Conservation (phyloP, 2,113 vertebrate species). For the Probosciger aterrimus region DNA sequence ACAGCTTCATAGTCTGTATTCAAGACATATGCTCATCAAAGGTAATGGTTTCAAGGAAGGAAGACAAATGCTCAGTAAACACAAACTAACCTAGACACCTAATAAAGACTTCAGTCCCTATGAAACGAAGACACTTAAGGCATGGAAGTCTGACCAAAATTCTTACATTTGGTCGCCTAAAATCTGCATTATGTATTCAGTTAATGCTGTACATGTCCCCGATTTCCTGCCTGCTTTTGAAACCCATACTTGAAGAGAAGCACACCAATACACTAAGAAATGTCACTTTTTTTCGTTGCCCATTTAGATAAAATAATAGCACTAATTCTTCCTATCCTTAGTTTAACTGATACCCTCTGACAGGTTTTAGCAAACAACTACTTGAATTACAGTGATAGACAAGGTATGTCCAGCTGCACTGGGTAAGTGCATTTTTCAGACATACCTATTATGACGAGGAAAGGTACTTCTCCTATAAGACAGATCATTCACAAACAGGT, state of each 20-base stretch:
- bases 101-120: neutral
- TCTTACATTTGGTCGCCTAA: neutral
- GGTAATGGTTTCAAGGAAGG: rapidly evolving
- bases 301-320: neutral
- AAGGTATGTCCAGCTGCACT: constrained; percentile 58
- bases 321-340: neutral
- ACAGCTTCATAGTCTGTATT: neutral
- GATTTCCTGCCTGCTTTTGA: neutral
- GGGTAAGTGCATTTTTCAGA: constrained; percentile 40
- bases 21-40: neutral
- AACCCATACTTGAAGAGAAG: neutral
- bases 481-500: constrained; percentile 69
- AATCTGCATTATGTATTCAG: neutral
- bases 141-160: neutral
- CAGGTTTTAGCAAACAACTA: neutral
- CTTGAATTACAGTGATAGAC: neutral
- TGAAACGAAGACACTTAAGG: neutral
- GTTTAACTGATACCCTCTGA: neutral
- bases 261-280: rapidly evolving
- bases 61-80: neutral
- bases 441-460: constrained; percentile 62
- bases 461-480: constrained; percentile 67
- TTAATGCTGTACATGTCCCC: neutral
- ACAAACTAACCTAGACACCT: neutral
- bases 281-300: neutral